A percentile compares a stretch with the other conserved stretches of the same genome.
These are phyloP conservation scores for Scomber japonicus DNA, from an alignment of 2,113 vertebrate species.

Conservation along the genomic window DNA sequence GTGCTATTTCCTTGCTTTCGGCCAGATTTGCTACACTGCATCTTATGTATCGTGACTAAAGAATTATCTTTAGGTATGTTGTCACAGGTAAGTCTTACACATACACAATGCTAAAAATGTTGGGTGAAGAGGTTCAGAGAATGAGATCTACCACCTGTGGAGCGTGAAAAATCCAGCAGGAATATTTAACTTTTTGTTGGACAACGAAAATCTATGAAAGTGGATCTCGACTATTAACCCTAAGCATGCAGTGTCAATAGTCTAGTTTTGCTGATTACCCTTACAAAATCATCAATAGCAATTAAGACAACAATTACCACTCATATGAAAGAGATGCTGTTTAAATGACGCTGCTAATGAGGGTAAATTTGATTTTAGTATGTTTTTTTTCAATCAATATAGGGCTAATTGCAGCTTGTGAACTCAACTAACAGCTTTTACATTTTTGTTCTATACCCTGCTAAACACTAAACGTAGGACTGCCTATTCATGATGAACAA, in stretches of 20 bases:
- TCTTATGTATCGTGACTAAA: neutral
- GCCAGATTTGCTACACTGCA: neutral
- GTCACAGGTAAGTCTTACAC: neutral
- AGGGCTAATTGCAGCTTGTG: neutral
- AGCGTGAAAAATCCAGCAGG: too few species aligned
- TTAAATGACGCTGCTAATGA: neutral
- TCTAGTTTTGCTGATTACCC: neutral
- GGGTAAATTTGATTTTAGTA: constrained; percentile 6
- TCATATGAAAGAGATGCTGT: neutral
- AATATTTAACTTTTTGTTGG: too few species aligned
- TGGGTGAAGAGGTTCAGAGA: neutral
- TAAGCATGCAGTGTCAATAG: neutral
- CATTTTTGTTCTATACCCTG: too few species aligned
- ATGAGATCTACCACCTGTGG: neutral
- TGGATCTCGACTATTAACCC: neutral
- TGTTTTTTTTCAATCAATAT: neutral
- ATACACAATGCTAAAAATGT: neutral
- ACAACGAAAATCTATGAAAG: too few species aligned
- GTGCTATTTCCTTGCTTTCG: neutral
- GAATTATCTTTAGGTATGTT: too few species aligned
- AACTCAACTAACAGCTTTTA: neutral
- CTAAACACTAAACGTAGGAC: too few species aligned
- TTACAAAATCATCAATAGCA: constrained; percentile 10
- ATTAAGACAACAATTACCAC: neutral
- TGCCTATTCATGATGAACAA: too few species aligned